phyloP scores from a whole-genome alignment of 2,797 vertebrate species.

The Poecile montanus region DNA sequence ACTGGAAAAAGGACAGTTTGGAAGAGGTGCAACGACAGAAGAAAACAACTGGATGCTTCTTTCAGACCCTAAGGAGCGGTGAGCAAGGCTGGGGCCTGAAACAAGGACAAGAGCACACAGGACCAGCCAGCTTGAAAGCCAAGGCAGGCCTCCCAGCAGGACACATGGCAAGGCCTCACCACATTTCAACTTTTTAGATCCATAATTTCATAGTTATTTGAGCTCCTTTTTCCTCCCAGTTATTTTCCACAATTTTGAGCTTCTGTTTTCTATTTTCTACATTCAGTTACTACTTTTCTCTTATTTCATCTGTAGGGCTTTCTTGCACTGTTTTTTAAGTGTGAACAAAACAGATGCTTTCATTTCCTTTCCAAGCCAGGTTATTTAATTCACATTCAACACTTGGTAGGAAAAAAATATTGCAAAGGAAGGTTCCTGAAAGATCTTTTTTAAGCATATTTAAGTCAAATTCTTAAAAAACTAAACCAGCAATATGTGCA shows the following conservation, averaged over 20 bases:
- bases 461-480: neutral
- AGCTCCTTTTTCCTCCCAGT: neutral
- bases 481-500: neutral
- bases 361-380: slow-evolving; percentile 34
- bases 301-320: neutral
- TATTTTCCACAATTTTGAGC: neutral
- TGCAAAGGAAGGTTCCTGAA: neutral
- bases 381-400: slow-evolving; percentile 13
- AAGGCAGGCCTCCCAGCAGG: neutral
- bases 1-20: neutral
- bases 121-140: neutral
- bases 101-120: neutral
- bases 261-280: neutral
- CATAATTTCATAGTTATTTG: neutral
- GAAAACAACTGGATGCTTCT: neutral
- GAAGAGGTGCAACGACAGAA: neutral
- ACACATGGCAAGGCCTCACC: neutral
- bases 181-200: neutral
- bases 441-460: neutral
- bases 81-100: neutral
- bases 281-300: neutral
- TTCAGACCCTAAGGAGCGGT: neutral
- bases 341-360: slow-evolving; percentile 41
- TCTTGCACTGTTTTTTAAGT: neutral
- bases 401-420: neutral